Conservation (phyloP, 2,113 vertebrate genomes). For the Podarcis cretensis region DNA sequence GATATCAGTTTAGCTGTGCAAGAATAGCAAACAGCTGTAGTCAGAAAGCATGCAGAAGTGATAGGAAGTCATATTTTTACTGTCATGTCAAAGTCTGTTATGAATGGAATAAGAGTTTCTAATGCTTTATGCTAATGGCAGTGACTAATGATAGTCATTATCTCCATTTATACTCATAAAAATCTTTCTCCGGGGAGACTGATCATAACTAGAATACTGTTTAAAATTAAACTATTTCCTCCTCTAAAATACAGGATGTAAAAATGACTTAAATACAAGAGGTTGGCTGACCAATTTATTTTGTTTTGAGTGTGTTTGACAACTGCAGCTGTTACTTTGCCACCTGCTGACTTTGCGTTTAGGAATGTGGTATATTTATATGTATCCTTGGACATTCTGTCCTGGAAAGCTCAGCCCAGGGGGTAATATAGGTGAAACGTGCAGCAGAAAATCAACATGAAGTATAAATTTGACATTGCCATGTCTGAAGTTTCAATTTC, state of each 20-base stretch:
- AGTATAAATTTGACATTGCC: constrained; percentile 41
- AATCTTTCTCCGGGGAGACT: constrained; percentile 65
- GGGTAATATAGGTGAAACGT: constrained; percentile 21
- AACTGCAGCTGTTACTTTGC: constrained; percentile 55
- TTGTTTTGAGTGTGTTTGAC: constrained; percentile 55
- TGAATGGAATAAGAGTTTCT: constrained; percentile 63
- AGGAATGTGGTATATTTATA: constrained; percentile 1
- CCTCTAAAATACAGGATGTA: constrained; percentile 59
- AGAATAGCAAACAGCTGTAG: constrained; percentile 57
- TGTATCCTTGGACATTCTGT: not conserved
- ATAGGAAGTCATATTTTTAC: constrained; percentile 64
- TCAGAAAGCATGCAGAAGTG: constrained; percentile 50
- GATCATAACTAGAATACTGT: constrained; percentile 54
- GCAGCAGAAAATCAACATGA: not conserved
- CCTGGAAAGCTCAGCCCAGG: constrained; percentile 11
- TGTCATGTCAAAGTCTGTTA: constrained; percentile 60
- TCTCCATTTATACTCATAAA: constrained; percentile 68
- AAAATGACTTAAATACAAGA: constrained; percentile 68
- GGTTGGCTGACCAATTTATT: constrained; percentile 60
- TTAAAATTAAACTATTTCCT: constrained; percentile 69
- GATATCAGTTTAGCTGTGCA: constrained; percentile 46
- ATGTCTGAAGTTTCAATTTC: constrained; percentile 25
- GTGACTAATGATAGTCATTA: constrained; percentile 72
- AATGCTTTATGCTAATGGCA: constrained; percentile 68
- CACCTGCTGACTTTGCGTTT: constrained; percentile 33